phyloP scores from a whole-genome alignment of 2,113 vertebrate genomes.

The Brienomyrus brachyistius region DNA sequence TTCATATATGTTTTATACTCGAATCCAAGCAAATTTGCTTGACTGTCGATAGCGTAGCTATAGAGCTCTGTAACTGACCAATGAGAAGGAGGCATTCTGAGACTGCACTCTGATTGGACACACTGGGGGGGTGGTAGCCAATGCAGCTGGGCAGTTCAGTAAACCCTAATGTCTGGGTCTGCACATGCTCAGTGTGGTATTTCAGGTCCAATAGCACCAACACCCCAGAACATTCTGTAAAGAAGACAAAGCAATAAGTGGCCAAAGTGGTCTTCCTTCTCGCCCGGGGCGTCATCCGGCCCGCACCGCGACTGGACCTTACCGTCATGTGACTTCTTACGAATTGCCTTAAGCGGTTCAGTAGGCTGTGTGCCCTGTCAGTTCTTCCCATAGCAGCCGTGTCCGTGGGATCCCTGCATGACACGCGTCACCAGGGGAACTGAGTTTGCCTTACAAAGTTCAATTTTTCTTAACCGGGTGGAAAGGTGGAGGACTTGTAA shows the following conservation, averaged over 20 bases:
- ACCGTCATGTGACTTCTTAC: background rate
- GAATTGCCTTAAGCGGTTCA: too few relatives aligned
- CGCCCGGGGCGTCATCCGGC: too few relatives aligned
- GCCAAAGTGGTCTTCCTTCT: slow-evolving; percentile 51
- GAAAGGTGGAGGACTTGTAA: background rate
- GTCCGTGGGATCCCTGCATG: background rate
- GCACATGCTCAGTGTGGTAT: background rate
- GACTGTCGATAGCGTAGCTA: background rate
- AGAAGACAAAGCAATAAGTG: slow-evolving; percentile 10
- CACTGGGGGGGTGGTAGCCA: background rate
- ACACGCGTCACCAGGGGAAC: background rate
- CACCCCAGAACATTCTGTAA: background rate
- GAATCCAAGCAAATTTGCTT: background rate
- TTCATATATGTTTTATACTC: background rate
- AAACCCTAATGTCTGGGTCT: background rate
- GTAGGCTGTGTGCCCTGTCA: slow-evolving; percentile 6
- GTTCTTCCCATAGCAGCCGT: background rate
- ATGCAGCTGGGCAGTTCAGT: background rate
- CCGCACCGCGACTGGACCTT: background rate
- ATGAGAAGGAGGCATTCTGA: background rate
- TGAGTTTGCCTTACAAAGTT: slow-evolving; percentile 17
- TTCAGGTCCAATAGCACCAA: background rate
- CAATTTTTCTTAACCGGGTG: background rate
- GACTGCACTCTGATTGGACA: background rate
- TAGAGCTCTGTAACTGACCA: background rate